Evolutionary conservation across 2,113 vertebrate species (phyloP).

Genomic region (Oryzias javanicus): DNA sequence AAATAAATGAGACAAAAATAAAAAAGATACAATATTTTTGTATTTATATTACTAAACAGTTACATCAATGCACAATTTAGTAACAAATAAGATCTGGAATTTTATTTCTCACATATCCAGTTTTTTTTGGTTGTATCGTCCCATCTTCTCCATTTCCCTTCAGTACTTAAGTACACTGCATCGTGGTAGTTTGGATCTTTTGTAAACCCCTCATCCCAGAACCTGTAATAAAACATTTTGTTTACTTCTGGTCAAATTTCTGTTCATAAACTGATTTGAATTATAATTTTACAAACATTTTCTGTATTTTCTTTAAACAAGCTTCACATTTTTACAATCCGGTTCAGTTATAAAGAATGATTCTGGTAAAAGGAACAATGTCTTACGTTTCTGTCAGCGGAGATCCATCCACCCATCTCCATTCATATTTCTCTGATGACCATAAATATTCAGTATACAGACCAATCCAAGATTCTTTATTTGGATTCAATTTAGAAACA

Average conservation of each 20-base stretch:
- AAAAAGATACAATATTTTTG: too few species aligned
- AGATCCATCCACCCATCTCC: slow-evolving; percentile 3
- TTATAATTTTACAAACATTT: too few species aligned
- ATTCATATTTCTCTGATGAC: neutral
- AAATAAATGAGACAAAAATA: too few species aligned
- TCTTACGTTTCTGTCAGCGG: neutral
- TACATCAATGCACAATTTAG: too few species aligned
- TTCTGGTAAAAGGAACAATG: neutral
- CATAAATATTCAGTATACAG: neutral
- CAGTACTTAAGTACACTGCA: neutral
- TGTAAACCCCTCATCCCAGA: too few species aligned
- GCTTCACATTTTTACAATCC: too few species aligned
- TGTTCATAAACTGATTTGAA: neutral
- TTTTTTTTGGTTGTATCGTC: neutral
- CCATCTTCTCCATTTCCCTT: neutral
- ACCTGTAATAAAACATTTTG: too few species aligned
- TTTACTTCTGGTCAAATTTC: too few species aligned
- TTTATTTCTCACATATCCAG: slow-evolving; percentile 7
- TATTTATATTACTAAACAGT: too few species aligned
- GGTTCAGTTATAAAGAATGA: neutral
- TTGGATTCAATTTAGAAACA: neutral
- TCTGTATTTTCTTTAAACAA: too few species aligned
- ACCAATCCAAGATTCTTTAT: neutral
- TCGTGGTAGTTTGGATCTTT: too few species aligned
- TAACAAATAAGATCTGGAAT: too few species aligned